Conservation (phyloP, 2,113 vertebrate species). For the Ailurus styani region DNA sequence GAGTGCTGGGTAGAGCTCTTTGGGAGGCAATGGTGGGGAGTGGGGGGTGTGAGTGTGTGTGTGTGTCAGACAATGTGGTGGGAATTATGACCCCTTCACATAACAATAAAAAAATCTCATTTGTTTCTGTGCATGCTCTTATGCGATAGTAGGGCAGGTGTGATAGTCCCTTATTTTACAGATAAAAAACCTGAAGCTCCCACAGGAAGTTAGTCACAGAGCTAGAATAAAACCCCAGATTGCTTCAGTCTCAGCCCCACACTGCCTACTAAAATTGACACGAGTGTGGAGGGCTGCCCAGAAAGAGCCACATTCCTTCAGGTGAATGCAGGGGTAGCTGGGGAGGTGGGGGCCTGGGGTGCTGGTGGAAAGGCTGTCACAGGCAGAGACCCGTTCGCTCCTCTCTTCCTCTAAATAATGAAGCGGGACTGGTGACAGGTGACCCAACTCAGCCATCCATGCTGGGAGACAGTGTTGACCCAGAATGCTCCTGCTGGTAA, state of each 20-base stretch:
- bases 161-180: neutral
- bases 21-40: too few species aligned
- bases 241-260: neutral
- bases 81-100: neutral
- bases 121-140: neutral
- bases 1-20: neutral
- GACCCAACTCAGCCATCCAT: neutral
- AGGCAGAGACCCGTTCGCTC: neutral
- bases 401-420: neutral
- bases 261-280: neutral
- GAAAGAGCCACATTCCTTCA: neutral
- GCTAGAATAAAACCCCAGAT: neutral
- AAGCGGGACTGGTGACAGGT: neutral
- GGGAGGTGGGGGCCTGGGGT: neutral
- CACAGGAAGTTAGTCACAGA: slow-evolving; percentile 1
- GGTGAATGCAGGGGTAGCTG: fast-evolving
- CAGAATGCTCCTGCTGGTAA: neutral
- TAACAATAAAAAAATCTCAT: neutral
- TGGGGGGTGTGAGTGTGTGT: neutral
- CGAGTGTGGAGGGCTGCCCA: neutral
- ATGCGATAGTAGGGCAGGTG: neutral
- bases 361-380: neutral
- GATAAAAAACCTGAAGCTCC: neutral
- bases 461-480: neutral
- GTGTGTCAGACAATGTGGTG: neutral